Base-by-base conservation (phyloP, 2,113 vertebrate genomes). In the Peromyscus maniculatus region DNA sequence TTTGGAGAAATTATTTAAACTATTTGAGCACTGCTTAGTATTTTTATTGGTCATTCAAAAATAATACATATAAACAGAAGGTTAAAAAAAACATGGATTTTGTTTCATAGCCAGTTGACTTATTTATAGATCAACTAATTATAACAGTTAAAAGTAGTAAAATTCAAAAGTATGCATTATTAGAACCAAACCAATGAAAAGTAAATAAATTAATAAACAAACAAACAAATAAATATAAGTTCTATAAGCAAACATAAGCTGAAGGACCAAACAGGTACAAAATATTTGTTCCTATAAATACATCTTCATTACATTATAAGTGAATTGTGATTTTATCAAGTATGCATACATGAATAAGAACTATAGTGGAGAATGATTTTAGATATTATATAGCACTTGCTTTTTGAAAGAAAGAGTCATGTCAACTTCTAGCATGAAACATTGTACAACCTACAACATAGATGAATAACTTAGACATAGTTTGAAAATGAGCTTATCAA, bases 221-320 rank as follows among this genome's bases (percentile, higher is more conserved):
- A 92, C 10, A 31, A 36, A 55, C 21, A 15, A 59, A n/a, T 57
- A 66, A 4, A 92, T 62, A 10, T 72, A 77, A 89, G 17, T 79
- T 95, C 24, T 93, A 28, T n/a, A 64, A 52, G 13, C n/a, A 36
- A 84, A 15, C 66, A 12, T 87, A 96, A 97, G 72, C 13, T 19
- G 46, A 93, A 94, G 49, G 33, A 83, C 62, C 36, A 82, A 75
- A 90, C 90, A 28, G 7, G 4, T 74, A 59, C 46, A 77, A 91
- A 33, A 2, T 3, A 16, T 59, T 95, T 92, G 62, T 83, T 49
- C 4, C 87, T 90, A 55, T 4, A 49, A 83, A 79, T 78, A 66
- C 78, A 88, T 89, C 33, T 72, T 91, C 19, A 96, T 83, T 95
- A 21, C 83, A 52, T 96, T 87, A 16, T 72, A 77, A 91, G 49